Conservation (phyloP, 2,888 invertebrate species). For the Osedax frankpressi region DNA sequence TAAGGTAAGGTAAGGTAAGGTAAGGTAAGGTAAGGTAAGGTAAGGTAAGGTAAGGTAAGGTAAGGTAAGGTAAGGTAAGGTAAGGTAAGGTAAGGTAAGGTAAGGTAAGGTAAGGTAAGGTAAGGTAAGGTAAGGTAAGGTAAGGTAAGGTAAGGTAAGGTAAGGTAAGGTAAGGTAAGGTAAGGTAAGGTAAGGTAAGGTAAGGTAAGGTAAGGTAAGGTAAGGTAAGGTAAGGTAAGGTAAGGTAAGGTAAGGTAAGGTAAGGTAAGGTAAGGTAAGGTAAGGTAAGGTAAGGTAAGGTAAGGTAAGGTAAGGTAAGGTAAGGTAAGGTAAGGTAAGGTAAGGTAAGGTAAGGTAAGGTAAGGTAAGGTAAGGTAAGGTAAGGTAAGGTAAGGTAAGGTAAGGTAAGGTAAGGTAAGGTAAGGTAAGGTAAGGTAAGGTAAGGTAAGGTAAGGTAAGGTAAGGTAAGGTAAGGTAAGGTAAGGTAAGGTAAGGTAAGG, state of each 20-base stretch:
- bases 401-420: neutral
- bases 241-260: neutral
- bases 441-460: neutral
- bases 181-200: neutral
- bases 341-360: neutral
- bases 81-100: neutral
- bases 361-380: neutral
- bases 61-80: conserved; percentile 2
- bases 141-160: neutral
- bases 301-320: neutral
- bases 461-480: neutral
- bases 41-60: neutral
- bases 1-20: neutral
- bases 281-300: neutral
- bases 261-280: neutral
- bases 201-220: neutral
- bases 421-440: neutral
- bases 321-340: neutral
- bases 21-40: neutral
- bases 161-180: neutral
- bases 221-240: neutral
- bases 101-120: neutral
- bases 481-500: neutral
- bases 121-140: neutral
- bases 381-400: neutral